Evolutionary conservation across 2,113 vertebrate genomes (phyloP), one percentile per base, ranked within the genome.

Genomic region (Synchiropus splendidus): DNA sequence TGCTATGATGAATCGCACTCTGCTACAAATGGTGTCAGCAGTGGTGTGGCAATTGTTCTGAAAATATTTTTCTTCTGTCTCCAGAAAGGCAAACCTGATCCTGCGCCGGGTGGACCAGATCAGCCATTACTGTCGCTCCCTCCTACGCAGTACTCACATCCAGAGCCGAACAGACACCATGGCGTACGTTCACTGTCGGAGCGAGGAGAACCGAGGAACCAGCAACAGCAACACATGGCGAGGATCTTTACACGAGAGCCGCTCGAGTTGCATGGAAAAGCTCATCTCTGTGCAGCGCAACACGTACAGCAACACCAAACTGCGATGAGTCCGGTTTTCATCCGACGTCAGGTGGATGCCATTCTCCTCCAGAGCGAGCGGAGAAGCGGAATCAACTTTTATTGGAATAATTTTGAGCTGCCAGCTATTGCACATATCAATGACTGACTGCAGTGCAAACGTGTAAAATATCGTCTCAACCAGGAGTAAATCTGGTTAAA

Each of bases 41-140:
- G 10, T 37, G 11, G 11, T 8, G 5, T 15, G 6, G 4, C 10
- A 31, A 31, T 16, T 32, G 15, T 32, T 8, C 15, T 12, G 12
- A 6, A 31, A 42, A 14, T 14, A 5, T n/a, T 13, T 17, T 59
- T 35, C 31, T 12, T 10, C 48, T 16, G 9, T n/a, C 5, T 32
- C 42, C 10, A 98, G 95, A 68, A 99, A 99, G 82, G 94, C 93
- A 35, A 92, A 93, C 70, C 74, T 99, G 81, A 95, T 97, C 67
- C 85, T 98, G 4, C 77, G 90, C 42, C 79, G 92, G 15, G 83
- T 91, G 66, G 93, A 97, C 43, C 88, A 88, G 67, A 90, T 99
- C 39, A 98, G 94, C 79, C 73, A 83, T 27, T 92, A 92, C 73
- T 99, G 91, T 38, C 79, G 85, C 4, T 86, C 87, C 9, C 87